These are phyloP conservation scores for Caenorhabditis macrosperma DNA, from an alignment of 2,888 invertebrate genomes.

Conservation along the genomic window DNA sequence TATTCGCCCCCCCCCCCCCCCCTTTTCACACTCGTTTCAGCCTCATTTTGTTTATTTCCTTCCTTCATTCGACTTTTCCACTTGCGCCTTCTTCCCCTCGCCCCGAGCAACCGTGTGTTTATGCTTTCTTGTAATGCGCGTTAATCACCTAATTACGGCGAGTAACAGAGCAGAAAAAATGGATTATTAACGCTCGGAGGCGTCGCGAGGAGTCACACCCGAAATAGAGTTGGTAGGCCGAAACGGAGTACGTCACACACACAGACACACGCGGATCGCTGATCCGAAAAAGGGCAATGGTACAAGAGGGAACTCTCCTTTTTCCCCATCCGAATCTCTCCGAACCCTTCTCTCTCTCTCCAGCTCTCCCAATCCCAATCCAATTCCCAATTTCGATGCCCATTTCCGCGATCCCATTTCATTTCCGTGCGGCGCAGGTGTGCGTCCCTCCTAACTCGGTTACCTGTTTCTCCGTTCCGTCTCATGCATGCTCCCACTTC, in stretches of 20 bases:
- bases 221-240: slow-evolving; percentile 5
- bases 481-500: slow-evolving; percentile 2
- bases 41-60: slow-evolving; percentile 7
- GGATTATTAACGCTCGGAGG: slow-evolving; percentile 21
- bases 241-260: background rate
- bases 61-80: background rate
- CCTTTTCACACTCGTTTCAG: slow-evolving; percentile 11
- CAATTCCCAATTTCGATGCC: slow-evolving; percentile 3
- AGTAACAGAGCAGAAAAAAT: slow-evolving; percentile 40
- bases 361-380: background rate
- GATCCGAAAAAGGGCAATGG: background rate
- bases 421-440: slow-evolving; percentile 17
- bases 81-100: background rate
- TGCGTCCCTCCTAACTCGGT: slow-evolving; percentile 29
- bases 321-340: background rate
- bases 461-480: slow-evolving; percentile 12
- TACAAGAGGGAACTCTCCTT: background rate
- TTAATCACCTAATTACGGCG: slow-evolving; percentile 33
- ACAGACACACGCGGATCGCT: no score
- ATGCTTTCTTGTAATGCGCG: background rate
- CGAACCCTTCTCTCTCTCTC: background rate
- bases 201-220: background rate
- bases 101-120: background rate
- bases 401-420: slow-evolving; percentile 12
- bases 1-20: background rate